phyloP scores from a whole-genome alignment of 2,888 invertebrate species.

The Mythimna albipuncta region DNA sequence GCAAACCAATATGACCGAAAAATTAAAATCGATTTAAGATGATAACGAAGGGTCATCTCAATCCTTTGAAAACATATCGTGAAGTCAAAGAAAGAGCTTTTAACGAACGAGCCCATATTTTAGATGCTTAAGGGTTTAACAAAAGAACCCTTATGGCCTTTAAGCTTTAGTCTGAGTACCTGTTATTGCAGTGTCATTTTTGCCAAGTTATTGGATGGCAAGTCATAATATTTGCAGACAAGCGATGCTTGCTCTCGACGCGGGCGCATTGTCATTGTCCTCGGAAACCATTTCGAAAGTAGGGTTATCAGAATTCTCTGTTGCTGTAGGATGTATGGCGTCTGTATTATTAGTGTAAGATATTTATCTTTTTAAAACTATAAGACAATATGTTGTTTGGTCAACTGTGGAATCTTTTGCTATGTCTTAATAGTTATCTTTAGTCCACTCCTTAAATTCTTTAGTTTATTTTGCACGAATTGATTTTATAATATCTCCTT shows the following conservation, averaged over 20 bases:
- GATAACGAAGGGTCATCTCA: slow-evolving; percentile 3
- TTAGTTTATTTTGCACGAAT: neutral
- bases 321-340: neutral
- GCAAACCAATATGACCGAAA: neutral
- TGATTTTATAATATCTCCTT: neutral
- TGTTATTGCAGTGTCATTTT: slow-evolving; percentile 42
- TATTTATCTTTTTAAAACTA: neutral
- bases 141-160: slow-evolving; percentile 9
- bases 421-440: too few relatives aligned
- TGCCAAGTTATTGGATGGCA: slow-evolving; percentile 28
- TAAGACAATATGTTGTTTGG: neutral
- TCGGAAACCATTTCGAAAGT: slow-evolving; percentile 29
- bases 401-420: neutral
- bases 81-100: slow-evolving; percentile 22
- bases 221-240: slow-evolving; percentile 52
- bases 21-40: neutral
- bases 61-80: slow-evolving; percentile 33
- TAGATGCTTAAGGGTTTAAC: slow-evolving; percentile 20
- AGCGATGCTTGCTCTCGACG: slow-evolving; percentile 36
- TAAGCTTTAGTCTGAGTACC: neutral
- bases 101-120: slow-evolving; percentile 35
- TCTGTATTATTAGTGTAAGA: neutral
- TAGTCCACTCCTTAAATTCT: neutral
- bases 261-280: slow-evolving; percentile 43
- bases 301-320: slow-evolving; percentile 23